Conservation (phyloP, 2,888 invertebrate species). For the Melanostoma mellinum region DNA sequence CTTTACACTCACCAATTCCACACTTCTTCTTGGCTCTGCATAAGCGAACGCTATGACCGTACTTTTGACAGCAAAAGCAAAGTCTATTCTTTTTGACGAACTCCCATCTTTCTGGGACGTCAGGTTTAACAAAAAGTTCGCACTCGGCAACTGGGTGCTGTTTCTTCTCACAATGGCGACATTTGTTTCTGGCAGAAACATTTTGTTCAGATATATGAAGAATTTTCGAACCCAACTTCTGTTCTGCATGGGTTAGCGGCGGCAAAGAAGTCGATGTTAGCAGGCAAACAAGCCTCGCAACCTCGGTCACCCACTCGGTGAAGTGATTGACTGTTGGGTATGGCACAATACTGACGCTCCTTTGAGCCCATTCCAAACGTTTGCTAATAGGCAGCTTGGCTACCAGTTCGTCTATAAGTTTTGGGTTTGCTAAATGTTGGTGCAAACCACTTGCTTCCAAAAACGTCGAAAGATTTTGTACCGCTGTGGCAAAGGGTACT, state of each 20-base stretch:
- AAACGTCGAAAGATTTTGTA: slow-evolving; percentile 37
- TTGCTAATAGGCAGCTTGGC: slow-evolving; percentile 32
- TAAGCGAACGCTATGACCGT: slow-evolving; percentile 20
- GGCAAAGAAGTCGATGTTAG: slow-evolving; percentile 14
- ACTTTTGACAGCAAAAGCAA: slow-evolving; percentile 38
- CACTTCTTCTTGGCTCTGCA: slow-evolving; percentile 35
- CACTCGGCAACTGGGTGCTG: slow-evolving; percentile 37
- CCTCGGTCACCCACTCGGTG: slow-evolving; percentile 17
- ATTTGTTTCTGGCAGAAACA: slow-evolving; percentile 32
- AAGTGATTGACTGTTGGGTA: slow-evolving; percentile 26
- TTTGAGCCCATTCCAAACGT: slow-evolving; percentile 32
- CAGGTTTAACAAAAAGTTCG: slow-evolving; percentile 21
- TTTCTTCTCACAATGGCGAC: slow-evolving; percentile 28
- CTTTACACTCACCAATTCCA: slow-evolving; percentile 36
- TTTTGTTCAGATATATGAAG: slow-evolving; percentile 1
- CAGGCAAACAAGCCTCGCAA: slow-evolving; percentile 22
- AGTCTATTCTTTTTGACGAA: slow-evolving; percentile 40
- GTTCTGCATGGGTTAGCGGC: not conserved
- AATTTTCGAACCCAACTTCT: slow-evolving; percentile 6
- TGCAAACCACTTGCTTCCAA: slow-evolving; percentile 21
- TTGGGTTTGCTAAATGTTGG: slow-evolving; percentile 34
- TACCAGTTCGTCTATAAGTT: slow-evolving; percentile 30
- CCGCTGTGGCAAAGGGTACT: slow-evolving; percentile 18
- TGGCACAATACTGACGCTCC: slow-evolving; percentile 9
- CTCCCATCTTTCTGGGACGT: slow-evolving; percentile 39